phyloP scores from a whole-genome alignment of 92 coral and sea anemone species.

The Palythoa heliodiscus region DNA sequence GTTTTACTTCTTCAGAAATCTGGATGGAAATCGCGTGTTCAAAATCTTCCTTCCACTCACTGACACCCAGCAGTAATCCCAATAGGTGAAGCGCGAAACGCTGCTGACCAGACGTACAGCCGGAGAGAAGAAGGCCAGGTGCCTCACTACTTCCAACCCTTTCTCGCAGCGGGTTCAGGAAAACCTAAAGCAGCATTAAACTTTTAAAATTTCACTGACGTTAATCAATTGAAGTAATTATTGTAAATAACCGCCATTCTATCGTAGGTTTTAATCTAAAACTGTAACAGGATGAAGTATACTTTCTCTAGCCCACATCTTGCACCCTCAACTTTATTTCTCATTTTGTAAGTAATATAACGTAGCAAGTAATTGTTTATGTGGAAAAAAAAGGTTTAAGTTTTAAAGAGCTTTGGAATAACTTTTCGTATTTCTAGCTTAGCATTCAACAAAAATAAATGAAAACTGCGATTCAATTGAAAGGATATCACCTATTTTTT shows the following conservation, averaged over 20 bases:
- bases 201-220: too few relatives aligned
- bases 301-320: too few relatives aligned
- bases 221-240: too few relatives aligned
- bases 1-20: slow-evolving; percentile 4
- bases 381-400: too few relatives aligned
- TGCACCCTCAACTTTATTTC: too few relatives aligned
- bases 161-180: slow-evolving; percentile 75
- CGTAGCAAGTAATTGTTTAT: too few relatives aligned
- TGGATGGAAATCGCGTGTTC: slow-evolving; percentile 39
- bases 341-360: too few relatives aligned
- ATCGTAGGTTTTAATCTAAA: too few relatives aligned
- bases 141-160: slow-evolving; percentile 72
- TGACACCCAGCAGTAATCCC: slow-evolving; percentile 80
- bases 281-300: too few relatives aligned
- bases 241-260: too few relatives aligned
- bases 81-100: slow-evolving; percentile 72
- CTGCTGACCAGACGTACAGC: slow-evolving; percentile 69
- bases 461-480: not conserved
- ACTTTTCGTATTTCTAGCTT: not conserved
- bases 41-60: slow-evolving; percentile 82
- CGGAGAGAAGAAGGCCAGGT: slow-evolving; percentile 63
- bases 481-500: too few relatives aligned
- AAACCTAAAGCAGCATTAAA: slow-evolving; percentile 54
- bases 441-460: not conserved
- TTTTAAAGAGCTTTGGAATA: not conserved